Conservation (phyloP, 2,888 invertebrate genomes). For the Acronicta psi region DNA sequence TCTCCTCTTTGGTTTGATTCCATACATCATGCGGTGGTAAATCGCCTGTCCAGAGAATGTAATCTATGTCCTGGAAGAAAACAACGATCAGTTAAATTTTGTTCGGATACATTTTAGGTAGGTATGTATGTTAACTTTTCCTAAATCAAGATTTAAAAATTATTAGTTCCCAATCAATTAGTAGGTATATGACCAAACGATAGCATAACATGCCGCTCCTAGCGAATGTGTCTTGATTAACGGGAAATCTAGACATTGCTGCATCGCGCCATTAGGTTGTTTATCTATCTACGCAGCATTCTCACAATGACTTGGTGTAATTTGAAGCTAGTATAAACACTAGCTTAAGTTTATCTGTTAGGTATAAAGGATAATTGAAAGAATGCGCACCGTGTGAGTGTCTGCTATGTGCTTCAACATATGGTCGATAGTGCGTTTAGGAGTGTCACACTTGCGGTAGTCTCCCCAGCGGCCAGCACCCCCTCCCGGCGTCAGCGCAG, state of each 20-base stretch:
- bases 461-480: conserved; percentile 99
- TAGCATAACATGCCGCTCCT: too few relatives aligned
- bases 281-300: too few relatives aligned
- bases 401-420: conserved; percentile 96
- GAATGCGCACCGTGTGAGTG: conserved; percentile 92
- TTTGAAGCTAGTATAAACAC: too few relatives aligned
- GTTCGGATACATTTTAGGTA: too few relatives aligned
- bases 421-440: conserved; percentile 96
- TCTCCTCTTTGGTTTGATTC: conserved; percentile 97
- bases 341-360: too few relatives aligned
- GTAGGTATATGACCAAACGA: too few relatives aligned
- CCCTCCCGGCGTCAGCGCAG: conserved; percentile 92
- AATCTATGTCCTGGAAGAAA: conserved; percentile 93
- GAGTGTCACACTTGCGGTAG: conserved; percentile 98
- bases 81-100: neutral
- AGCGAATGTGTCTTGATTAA: too few relatives aligned
- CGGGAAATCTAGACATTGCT: too few relatives aligned
- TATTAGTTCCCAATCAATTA: too few relatives aligned
- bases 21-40: conserved; percentile 98
- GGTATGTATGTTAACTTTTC: neutral
- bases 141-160: too few relatives aligned
- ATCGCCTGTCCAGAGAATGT: conserved; percentile 98
- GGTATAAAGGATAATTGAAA: neutral
- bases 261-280: too few relatives aligned
- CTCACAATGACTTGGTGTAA: too few relatives aligned